Evolutionary conservation across 2,113 vertebrate genomes (phyloP).

Genomic region (Catagonus wagneri): DNA sequence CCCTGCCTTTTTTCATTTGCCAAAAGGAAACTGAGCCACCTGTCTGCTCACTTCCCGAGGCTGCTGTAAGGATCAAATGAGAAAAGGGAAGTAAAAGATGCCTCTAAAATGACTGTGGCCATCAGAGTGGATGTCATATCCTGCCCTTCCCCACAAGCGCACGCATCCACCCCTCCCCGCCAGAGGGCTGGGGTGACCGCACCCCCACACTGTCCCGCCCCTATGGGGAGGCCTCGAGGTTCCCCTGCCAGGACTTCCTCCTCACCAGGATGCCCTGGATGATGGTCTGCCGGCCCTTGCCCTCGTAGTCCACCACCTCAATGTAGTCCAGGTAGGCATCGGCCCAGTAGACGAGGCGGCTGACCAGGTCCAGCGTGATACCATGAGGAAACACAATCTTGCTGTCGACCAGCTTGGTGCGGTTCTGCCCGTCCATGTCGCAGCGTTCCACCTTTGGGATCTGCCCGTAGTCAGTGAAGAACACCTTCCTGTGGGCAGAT

Average conservation of each 20-base stretch:
- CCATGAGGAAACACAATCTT: constrained; percentile 98
- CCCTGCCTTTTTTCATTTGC: neutral
- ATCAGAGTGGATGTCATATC: neutral
- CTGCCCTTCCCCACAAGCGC: neutral
- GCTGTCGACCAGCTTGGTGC: constrained; percentile 97
- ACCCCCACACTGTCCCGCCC: neutral
- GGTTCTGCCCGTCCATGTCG: constrained; percentile 98
- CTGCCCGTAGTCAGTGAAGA: constrained; percentile 98
- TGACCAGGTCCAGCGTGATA: constrained; percentile 97
- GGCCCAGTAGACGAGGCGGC: constrained; percentile 97
- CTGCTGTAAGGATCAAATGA: neutral
- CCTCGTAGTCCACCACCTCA: constrained; percentile 98
- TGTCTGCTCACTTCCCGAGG: neutral
- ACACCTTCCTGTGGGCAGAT: constrained; percentile 92
- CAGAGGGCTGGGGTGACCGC: neutral
- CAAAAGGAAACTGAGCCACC: neutral
- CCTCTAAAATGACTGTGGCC: neutral
- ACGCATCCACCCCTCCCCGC: fast-evolving
- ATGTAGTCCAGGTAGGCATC: constrained; percentile 99
- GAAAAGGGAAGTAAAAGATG: constrained; percentile 38
- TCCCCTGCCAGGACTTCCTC: neutral
- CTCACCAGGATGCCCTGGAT: constrained; percentile 98
- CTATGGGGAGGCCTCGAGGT: neutral
- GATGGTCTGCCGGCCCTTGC: constrained; percentile 97
- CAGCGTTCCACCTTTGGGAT: constrained; percentile 98